phyloP scores from a whole-genome alignment of 2,113 vertebrate genomes.

The Condylura cristata region DNA sequence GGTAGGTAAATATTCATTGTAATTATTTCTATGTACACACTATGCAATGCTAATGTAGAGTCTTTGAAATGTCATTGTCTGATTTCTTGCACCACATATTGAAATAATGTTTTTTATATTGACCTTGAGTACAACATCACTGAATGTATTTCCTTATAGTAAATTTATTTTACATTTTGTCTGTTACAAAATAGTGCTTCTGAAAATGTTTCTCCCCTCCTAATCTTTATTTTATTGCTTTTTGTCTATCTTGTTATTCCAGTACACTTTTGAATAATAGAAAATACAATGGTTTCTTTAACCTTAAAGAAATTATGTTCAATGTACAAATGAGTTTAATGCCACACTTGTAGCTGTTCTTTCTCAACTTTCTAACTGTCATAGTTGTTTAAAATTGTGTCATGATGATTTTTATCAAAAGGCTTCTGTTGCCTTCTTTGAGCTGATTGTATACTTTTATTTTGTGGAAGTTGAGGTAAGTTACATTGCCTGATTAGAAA shows the following conservation, averaged over 20 bases:
- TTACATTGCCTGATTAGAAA: background rate
- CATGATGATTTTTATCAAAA: background rate
- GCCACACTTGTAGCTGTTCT: background rate
- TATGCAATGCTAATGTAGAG: rapidly evolving
- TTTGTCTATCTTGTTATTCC: no score
- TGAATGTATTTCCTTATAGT: background rate
- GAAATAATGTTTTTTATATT: background rate
- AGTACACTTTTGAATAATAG: background rate
- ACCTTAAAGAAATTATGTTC: background rate
- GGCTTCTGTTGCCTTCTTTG: background rate
- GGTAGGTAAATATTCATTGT: background rate
- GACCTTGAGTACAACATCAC: background rate
- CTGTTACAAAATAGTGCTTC: background rate
- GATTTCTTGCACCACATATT: background rate
- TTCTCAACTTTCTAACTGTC: background rate
- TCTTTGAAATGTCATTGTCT: background rate
- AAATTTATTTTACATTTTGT: background rate
- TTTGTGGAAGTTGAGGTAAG: background rate
- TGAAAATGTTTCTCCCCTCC: background rate
- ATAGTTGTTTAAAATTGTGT: background rate
- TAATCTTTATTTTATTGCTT: background rate
- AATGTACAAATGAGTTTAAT: background rate
- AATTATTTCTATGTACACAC: background rate
- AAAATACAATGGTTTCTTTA: background rate
- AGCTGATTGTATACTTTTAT: background rate